A percentile compares a stretch with the other conserved stretches of the same genome.
phyloP scores from a whole-genome alignment of 1,140 invertebrate genomes.

The Platyscapa corneri region DNA sequence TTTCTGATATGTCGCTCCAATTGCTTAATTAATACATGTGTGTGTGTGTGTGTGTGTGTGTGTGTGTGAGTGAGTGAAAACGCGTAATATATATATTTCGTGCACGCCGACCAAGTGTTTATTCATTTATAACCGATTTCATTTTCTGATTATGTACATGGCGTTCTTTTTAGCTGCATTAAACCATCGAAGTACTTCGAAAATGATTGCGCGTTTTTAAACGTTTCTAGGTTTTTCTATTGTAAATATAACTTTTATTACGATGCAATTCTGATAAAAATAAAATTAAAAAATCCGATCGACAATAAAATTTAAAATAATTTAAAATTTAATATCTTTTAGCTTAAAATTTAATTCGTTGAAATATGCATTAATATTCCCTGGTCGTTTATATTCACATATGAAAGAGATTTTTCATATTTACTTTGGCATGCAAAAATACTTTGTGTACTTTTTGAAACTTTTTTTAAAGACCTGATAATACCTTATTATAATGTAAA shows the following conservation, averaged over 20 bases:
- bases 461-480: too few relatives aligned
- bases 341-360: not conserved
- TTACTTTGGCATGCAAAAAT: too few relatives aligned
- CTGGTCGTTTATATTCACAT: too few relatives aligned
- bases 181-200: too few relatives aligned
- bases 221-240: not conserved
- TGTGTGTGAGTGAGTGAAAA: too few relatives aligned
- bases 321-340: not conserved
- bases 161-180: not conserved
- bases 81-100: not conserved
- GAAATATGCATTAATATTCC: too few relatives aligned
- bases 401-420: too few relatives aligned
- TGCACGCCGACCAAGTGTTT: not conserved
- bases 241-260: not conserved
- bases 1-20: conserved; percentile 29
- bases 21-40: conserved; percentile 38
- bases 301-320: not conserved
- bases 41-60: too few relatives aligned
- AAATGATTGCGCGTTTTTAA: not conserved
- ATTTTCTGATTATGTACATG: conserved; percentile 5
- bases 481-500: too few relatives aligned
- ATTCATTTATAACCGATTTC: not conserved
- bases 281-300: too few relatives aligned
- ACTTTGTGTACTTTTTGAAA: too few relatives aligned
- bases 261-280: not conserved